Percentiles rank a stretch among this genome's conserved stretches.
Evolutionary conservation across 2,113 vertebrate species (phyloP).

Genomic region (Oenanthe melanoleuca): DNA sequence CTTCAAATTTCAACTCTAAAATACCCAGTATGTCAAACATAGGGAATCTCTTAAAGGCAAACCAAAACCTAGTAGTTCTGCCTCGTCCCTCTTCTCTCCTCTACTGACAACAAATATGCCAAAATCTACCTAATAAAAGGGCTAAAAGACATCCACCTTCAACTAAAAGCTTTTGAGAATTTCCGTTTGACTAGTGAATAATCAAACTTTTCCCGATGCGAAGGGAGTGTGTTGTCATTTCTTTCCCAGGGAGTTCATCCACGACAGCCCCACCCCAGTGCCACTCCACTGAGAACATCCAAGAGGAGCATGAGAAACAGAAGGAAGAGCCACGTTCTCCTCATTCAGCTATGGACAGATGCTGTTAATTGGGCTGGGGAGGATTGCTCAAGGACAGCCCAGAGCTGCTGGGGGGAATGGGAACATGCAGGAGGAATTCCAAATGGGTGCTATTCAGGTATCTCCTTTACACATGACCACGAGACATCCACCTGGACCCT

Average conservation of each 20-base stretch:
- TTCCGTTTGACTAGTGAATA: not conserved
- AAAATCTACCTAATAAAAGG: not conserved
- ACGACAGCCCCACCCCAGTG: not conserved
- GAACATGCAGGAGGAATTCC: not conserved
- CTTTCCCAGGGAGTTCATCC: not conserved
- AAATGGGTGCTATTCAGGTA: not conserved
- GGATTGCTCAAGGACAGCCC: not conserved
- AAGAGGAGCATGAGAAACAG: not conserved
- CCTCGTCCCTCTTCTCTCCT: not conserved
- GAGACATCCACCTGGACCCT: not conserved
- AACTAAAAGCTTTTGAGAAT: not conserved
- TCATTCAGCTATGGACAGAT: not conserved
- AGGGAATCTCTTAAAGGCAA: constrained; percentile 2
- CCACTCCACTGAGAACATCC: not conserved
- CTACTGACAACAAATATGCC: not conserved
- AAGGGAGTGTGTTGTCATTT: not conserved
- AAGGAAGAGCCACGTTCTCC: not conserved
- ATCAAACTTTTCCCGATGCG: not conserved
- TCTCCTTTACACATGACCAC: not conserved
- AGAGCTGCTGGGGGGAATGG: not conserved
- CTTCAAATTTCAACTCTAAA: not conserved
- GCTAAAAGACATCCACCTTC: not conserved
- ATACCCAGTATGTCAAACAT: not conserved
- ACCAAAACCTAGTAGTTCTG: not conserved
- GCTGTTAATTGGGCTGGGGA: not conserved